Evolutionary conservation across 2,797 vertebrate genomes (phyloP).

Genomic region (Pipistrellus nathusii): DNA sequence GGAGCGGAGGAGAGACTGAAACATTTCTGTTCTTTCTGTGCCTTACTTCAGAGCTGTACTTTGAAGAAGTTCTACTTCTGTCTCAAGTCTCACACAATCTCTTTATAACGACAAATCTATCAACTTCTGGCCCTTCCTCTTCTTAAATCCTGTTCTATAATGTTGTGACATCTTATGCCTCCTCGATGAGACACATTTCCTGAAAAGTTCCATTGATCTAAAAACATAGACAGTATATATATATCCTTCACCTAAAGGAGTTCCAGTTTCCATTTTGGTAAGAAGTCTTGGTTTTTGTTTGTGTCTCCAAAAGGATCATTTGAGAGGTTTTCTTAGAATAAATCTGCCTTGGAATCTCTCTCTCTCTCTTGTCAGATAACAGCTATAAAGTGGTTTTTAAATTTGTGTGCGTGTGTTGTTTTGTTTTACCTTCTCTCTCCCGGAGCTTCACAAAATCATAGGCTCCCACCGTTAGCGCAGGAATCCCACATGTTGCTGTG

Average conservation of each 20-base stretch:
- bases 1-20: neutral
- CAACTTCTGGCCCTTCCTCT: neutral
- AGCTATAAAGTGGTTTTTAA: neutral
- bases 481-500: neutral
- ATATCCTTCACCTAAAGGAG: neutral
- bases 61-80: conserved; percentile 52
- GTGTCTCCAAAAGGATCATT: neutral
- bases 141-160: conserved; percentile 42
- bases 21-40: neutral
- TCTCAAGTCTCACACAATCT: neutral
- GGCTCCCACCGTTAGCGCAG: neutral
- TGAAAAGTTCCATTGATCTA: neutral
- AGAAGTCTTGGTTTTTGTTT: conserved; percentile 11
- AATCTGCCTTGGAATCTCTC: neutral
- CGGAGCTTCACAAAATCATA: neutral
- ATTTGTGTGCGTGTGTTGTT: neutral
- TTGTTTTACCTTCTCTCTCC: neutral
- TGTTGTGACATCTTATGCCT: neutral
- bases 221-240: conserved; percentile 10
- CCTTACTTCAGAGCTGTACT: conserved; percentile 21
- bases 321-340: neutral
- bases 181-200: neutral
- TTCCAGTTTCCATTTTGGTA: conserved; percentile 19
- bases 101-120: conserved; percentile 11
- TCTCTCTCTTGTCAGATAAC: conserved; percentile 21